Base-by-base conservation (phyloP, 2,888 invertebrate genomes). In the Chaetoderma sp. region DNA sequence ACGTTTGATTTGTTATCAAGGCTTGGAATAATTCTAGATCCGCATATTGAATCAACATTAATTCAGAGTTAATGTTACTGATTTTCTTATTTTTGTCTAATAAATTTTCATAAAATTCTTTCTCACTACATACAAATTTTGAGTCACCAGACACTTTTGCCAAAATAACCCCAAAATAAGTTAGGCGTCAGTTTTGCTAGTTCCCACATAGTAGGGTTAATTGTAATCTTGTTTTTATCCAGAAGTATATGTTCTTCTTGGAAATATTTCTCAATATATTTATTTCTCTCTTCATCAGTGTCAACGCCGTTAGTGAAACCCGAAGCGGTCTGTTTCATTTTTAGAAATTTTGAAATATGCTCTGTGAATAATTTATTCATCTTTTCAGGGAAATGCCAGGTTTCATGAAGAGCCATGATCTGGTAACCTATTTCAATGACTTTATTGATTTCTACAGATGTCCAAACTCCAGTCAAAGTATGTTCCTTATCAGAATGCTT, bases 381-480 rank as follows among this genome's bases (percentile, higher is more conserved):
- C 8, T 8, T 33, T 45, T 8, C 70, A 63, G 49, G 74, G 30
- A 30, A 55, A 28, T 55, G 56, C 30, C 36, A 55, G 4, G 36
- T 25, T 55, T 55, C 32, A 21, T 55, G 5, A 10, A 81, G 68
- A 27, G 78, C 57, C 0, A 78, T 8, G n/a, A 82, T 69, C 52
- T 64, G 63, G 59, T 84, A 85, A 0, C 78, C 80, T n/a, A 61
- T 63, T 58, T 63, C 49, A 0, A 82, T 27, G 6, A 82, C 83
- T 66, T 74, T 75, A 25, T 70, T 32, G 0, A 85, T 30, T 65
- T 84, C 83, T 33, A 75, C 76, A 1, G 72, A 65, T 2, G 83
- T 77, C 80, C 77, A 84, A 5, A 79, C 78, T 16, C 83, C 76
- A 0, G 18, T 56, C 2, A 82, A 62, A 5, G 33, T 18, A 8